phyloP scores from a whole-genome alignment of 2,113 vertebrate species.

The Eubucco bourcierii region DNA sequence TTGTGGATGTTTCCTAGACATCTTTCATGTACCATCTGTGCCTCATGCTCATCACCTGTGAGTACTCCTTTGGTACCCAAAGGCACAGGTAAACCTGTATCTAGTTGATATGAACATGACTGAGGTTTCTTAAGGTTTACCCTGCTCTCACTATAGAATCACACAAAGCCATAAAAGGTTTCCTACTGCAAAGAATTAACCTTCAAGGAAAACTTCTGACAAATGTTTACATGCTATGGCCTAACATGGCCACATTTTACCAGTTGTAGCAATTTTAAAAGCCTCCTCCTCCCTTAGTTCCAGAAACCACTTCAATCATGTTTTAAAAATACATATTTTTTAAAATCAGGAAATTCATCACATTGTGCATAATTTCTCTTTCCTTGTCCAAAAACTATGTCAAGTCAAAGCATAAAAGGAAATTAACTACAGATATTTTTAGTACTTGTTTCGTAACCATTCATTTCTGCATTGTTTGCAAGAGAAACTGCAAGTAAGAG shows the following conservation, averaged over 20 bases:
- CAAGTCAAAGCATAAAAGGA: slow-evolving; percentile 16
- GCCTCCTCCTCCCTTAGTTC: slow-evolving; percentile 2
- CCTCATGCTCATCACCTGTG: not conserved
- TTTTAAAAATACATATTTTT: not conserved
- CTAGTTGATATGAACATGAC: not conserved
- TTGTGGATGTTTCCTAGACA: slow-evolving; percentile 2
- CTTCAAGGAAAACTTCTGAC: slow-evolving; percentile 39
- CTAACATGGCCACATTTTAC: slow-evolving; percentile 30
- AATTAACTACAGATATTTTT: slow-evolving; percentile 16
- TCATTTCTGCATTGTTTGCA: slow-evolving; percentile 13
- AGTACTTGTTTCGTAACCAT: slow-evolving; percentile 3
- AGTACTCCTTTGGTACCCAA: slow-evolving; percentile 8
- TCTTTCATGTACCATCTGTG: not conserved
- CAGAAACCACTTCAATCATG: slow-evolving; percentile 6
- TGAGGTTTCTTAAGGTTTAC: slow-evolving; percentile 12
- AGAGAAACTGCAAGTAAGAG: not conserved
- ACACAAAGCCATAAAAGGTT: slow-evolving; percentile 2
- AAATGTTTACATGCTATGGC: slow-evolving; percentile 13
- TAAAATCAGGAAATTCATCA: not conserved
- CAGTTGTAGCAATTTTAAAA: slow-evolving; percentile 11
- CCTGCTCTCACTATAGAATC: slow-evolving; percentile 23
- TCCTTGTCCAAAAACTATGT: not conserved
- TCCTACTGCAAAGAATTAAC: slow-evolving; percentile 59
- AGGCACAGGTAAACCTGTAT: not conserved
- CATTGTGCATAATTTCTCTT: slow-evolving; percentile 9